Evolutionary conservation across 2,888 invertebrate species (phyloP).

Genomic region (Drosophila meridionalis): DNA sequence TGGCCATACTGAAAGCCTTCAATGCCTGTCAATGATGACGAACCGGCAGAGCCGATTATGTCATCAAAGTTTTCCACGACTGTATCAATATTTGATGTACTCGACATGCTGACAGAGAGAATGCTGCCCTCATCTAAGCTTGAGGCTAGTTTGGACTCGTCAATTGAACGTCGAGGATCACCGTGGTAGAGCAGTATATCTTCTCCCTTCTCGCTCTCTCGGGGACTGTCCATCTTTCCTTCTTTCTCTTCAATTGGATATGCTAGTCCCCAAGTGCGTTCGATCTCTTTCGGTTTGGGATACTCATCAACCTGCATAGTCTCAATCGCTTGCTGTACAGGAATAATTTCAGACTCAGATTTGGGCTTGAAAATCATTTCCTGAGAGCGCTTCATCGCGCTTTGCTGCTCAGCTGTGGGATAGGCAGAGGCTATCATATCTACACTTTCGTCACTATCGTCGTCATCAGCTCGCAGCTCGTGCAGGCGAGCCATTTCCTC

Average conservation of each 20-base stretch:
- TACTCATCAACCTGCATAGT: conserved; percentile 61
- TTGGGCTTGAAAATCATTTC: conserved; percentile 95
- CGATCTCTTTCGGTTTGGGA: conserved; percentile 72
- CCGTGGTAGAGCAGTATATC: conserved; percentile 81
- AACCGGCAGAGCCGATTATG: conserved; percentile 83
- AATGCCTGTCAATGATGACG: conserved; percentile 83
- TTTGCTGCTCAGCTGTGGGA: conserved; percentile 85
- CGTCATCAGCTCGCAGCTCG: conserved; percentile 87
- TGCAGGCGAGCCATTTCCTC: conserved; percentile 87
- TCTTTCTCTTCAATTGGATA: conserved; percentile 84
- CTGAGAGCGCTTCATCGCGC: conserved; percentile 93
- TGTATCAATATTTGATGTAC: conserved; percentile 86
- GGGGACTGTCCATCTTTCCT: conserved; percentile 62
- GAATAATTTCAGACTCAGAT: conserved; percentile 82
- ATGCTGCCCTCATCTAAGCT: conserved; percentile 88
- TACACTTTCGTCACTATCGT: conserved; percentile 86
- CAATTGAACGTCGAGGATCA: conserved; percentile 75
- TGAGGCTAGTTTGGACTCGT: conserved; percentile 86
- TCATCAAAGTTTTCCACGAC: conserved; percentile 84
- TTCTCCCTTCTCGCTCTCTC: conserved; percentile 68
- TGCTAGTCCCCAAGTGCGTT: conserved; percentile 79
- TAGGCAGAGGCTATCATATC: conserved; percentile 67
- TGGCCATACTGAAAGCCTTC: conserved; percentile 79
- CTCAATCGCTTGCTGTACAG: conserved; percentile 81
- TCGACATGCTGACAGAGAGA: conserved; percentile 87